Evolutionary conservation across 2,888 invertebrate genomes (phyloP), one percentile per base, ranked within the genome.

Genomic region (Deilephila elpenor): DNA sequence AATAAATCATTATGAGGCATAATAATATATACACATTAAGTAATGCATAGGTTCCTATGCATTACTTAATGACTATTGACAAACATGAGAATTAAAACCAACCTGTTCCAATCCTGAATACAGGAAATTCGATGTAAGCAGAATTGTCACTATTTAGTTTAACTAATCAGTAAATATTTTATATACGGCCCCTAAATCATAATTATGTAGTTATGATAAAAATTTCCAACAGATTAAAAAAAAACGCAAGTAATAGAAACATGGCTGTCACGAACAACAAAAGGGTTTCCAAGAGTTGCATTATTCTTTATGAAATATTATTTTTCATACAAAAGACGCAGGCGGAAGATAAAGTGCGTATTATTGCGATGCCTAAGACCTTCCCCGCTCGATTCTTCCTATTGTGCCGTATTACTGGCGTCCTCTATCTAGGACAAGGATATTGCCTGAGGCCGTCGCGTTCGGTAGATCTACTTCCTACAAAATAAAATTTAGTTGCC

Each of bases 361-460:
- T 59, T 71, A 71, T 71, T 59, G 25, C 44, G 51, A 51, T 67
- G 67, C 67, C 67, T 67, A 67, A 73, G 71, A 67, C 73, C 71
- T 75, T 70, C 73, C 37, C 29, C 20, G 32, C 44, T 20, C 53
- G 60, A 71, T 67, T 60, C 70, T 72, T 70, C 74, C 74, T 71
- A 62, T 59, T 71, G 72, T 71, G 71, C 51, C 70, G 29, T 60
- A 70, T 71, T 61, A 72, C 71, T 14, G 51, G 59, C 75, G 61
- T 74, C 61, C 72, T 73, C 70, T 75, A 72, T 72, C 74, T 74
- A 37, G 74, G 67, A 60, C 74, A 74, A 74, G 72, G 74, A 72
- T 72, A 67, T 71, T 59, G 32, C 59, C 56, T 20, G 59, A 56
- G 70, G 53, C 37, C 59, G 73, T 73, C 44, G 71, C 59, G 20